Percentiles rank a stretch among this genome's conserved stretches.
phyloP scores from a whole-genome alignment of 2,113 vertebrate genomes.

The Sceloporus tristichus region DNA sequence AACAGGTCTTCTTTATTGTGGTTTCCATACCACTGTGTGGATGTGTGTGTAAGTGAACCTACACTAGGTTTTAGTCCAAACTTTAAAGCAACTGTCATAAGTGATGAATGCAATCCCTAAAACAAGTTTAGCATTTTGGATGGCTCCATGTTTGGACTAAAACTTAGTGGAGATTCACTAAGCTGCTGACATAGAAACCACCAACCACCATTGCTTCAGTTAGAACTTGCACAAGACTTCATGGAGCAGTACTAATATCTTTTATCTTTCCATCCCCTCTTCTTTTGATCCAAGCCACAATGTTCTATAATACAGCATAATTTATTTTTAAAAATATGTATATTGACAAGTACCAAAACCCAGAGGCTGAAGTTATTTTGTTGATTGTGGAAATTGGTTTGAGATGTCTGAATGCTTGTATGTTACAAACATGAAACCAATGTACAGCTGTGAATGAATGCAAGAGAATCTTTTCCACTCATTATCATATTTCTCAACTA shows the following conservation, averaged over 20 bases:
- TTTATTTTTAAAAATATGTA: not conserved
- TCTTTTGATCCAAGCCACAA: not conserved
- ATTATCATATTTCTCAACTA: not conserved
- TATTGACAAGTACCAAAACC: not conserved
- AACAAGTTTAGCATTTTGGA: no score
- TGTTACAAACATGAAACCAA: slow-evolving; percentile 25
- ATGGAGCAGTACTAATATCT: not conserved
- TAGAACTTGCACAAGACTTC: not conserved
- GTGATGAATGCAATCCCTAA: no score
- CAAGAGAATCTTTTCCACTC: slow-evolving; percentile 2
- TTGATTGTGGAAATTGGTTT: not conserved
- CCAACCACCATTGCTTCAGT: no score
- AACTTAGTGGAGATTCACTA: no score
- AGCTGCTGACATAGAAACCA: no score
- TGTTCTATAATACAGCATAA: not conserved
- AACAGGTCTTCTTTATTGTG: no score
- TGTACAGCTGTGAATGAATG: slow-evolving; percentile 32
- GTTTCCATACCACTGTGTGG: no score
- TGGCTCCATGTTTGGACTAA: no score
- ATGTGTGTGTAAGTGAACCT: no score
- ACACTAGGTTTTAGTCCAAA: no score
- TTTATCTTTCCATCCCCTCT: not conserved
- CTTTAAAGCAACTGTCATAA: no score
- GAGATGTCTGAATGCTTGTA: not conserved
- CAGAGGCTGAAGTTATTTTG: not conserved